These are phyloP conservation scores for Petrolisthes manimaculis DNA, from an alignment of 2,888 invertebrate species.

Conservation along the genomic window DNA sequence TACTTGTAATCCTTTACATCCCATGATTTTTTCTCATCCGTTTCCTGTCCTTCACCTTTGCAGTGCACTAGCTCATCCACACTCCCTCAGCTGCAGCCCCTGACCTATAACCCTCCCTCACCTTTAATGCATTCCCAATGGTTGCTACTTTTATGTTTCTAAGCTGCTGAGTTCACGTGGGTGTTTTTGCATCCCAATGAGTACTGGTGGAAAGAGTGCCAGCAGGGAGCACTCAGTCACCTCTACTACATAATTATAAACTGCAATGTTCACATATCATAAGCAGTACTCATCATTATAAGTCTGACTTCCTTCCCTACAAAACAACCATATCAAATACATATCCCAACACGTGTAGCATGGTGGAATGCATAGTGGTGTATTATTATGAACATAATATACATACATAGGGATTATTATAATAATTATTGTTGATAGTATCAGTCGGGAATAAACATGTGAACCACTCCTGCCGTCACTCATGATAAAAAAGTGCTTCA, in stretches of 20 bases:
- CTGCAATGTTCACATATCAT: neutral
- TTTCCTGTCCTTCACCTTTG: no score
- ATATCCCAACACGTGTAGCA: constrained; percentile 44
- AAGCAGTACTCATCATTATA: constrained; percentile 20
- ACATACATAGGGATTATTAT: constrained; percentile 2
- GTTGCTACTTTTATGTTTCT: constrained; percentile 3
- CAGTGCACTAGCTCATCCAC: no score
- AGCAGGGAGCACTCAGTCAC: neutral
- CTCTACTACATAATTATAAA: constrained; percentile 26
- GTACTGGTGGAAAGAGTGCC: neutral
- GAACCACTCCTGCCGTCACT: neutral
- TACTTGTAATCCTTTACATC: no score
- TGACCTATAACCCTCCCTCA: neutral
- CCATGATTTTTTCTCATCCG: no score
- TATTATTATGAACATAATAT: neutral
- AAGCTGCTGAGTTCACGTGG: neutral
- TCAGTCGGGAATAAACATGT: neutral
- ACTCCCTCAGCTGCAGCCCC: no score
- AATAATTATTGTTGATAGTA: constrained; percentile 38
- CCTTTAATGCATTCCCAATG: constrained; percentile 2
- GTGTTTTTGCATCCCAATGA: neutral
- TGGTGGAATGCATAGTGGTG: constrained; percentile 35
- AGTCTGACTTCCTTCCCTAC: constrained; percentile 1
- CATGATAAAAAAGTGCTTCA: neutral
- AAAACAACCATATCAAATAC: constrained; percentile 59